These are phyloP conservation scores for Drosophila helvetica DNA, from an alignment of 2,888 invertebrate genomes.

Conservation along the genomic window DNA sequence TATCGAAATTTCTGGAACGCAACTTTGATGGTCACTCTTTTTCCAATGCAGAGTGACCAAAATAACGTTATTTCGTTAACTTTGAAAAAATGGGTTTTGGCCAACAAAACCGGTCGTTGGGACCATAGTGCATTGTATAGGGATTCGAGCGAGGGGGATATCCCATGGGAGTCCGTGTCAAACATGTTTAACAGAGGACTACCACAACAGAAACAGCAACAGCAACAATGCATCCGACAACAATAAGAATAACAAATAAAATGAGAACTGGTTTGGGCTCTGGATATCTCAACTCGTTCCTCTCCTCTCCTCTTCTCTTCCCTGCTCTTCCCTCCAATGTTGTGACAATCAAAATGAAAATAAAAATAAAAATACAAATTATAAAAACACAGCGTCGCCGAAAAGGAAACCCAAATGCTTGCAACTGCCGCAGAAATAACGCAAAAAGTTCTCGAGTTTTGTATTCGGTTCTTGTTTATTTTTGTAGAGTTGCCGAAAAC, in stretches of 20 bases:
- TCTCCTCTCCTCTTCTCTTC: constrained; percentile 12
- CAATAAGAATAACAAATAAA: constrained; percentile 62
- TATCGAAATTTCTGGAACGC: too few relatives aligned
- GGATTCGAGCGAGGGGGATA: constrained; percentile 40
- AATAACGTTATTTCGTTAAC: too few relatives aligned
- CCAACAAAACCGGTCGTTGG: too few relatives aligned
- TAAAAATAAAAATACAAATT: constrained; percentile 50
- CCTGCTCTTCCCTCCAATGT: constrained; percentile 2
- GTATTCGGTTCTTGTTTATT: constrained; percentile 20
- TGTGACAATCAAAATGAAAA: constrained; percentile 73
- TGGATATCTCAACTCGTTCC: constrained; percentile 7
- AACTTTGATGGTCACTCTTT: too few relatives aligned
- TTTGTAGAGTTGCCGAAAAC: constrained; percentile 16
- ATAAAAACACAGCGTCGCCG: constrained; percentile 35
- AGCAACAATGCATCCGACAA: constrained; percentile 51
- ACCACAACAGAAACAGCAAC: constrained; percentile 57
- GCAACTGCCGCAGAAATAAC: constrained; percentile 61
- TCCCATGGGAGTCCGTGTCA: constrained; percentile 74
- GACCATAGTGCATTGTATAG: too few relatives aligned
- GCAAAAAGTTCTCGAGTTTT: constrained; percentile 30
- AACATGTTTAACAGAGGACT: constrained; percentile 72
- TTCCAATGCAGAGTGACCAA: too few relatives aligned
- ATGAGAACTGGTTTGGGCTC: constrained; percentile 50
- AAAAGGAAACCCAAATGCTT: constrained; percentile 63
- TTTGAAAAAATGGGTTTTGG: too few relatives aligned